Evolutionary conservation across 1,140 invertebrate genomes (phyloP), one percentile per base, ranked within the genome.

Genomic region (Drosophila busckii): DNA sequence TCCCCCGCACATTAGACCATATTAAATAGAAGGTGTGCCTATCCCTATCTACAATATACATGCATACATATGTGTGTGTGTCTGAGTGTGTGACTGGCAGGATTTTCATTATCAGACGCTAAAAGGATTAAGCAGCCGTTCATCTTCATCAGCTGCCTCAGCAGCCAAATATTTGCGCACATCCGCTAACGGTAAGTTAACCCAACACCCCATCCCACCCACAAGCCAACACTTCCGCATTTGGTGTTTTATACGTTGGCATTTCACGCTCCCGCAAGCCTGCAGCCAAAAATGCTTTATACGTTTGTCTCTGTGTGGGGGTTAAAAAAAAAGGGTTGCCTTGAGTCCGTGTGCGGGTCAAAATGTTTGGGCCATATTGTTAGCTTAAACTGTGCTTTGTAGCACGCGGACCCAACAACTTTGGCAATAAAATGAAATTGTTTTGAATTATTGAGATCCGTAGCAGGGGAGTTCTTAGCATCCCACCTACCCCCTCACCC

Each of bases 361-460:
- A 61, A 60, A 52, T 64, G 73, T 59, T 49, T 42, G 26, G n/a
- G 23, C 22, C 19, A 41, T 45, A 71, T 66, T 71, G 32, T 80
- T 45, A 82, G 71, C 63, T 68, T 73, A 78, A 76, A 80, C 68
- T 64, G 73, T 67, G 67, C 63, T 68, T 53, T 49, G 71, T 58
- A 55, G 17, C 58, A 70, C 48, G 41, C 50, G 48, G 40, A 23
- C 44, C 31, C 29, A 52, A 38, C 25, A 48, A 80, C 65, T 56
- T 70, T 40, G 44, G 63, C 73, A 68, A 80, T 80, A 78, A 78
- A 80, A 73, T 53, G 63, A 80, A 80, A 80, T 80, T 82, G 73
- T 80, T 80, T 82, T 80, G 73, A 80, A 80, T 80, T 82, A 80
- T 82, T 80, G 73, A 80, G 73, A 68, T 73, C 69, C 48, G 68